A percentile compares a stretch with the other conserved stretches of the same genome.
Conservation (phyloP, 2,888 invertebrate genomes). For the Dicycla oo region DNA sequence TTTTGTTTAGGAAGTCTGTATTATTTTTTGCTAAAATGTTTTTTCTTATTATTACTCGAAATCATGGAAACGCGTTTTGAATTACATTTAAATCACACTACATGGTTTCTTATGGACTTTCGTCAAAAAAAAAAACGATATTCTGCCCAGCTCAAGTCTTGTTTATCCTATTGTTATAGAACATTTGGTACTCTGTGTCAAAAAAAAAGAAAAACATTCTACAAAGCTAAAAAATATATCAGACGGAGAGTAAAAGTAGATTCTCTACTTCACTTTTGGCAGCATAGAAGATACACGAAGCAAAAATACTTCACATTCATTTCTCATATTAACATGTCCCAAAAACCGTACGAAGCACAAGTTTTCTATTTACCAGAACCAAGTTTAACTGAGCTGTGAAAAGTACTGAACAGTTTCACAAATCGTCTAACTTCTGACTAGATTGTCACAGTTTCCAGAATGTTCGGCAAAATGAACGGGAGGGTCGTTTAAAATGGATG, state of each 20-base stretch:
- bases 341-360: conserved; percentile 30
- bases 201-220: too few relatives aligned
- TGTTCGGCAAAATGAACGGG: conserved; percentile 21
- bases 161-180: neutral
- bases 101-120: too few relatives aligned
- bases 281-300: neutral
- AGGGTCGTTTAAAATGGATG: conserved; percentile 9
- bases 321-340: conserved; percentile 11
- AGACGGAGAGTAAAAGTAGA: too few relatives aligned
- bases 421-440: conserved; percentile 56
- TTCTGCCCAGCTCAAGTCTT: too few relatives aligned
- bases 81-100: neutral
- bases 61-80: neutral
- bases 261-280: neutral
- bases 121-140: too few relatives aligned
- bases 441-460: conserved; percentile 51
- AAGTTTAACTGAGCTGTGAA: conserved; percentile 23
- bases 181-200: neutral
- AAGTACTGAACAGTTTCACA: conserved; percentile 47
- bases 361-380: conserved; percentile 40
- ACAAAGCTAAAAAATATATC: neutral
- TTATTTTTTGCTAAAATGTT: too few relatives aligned
- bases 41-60: too few relatives aligned
- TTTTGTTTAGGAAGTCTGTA: too few relatives aligned
- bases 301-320: conserved; percentile 4